Evolutionary conservation across 2,888 invertebrate genomes (phyloP), one percentile per base, ranked within the genome.

Genomic region (Xylophagus ater): DNA sequence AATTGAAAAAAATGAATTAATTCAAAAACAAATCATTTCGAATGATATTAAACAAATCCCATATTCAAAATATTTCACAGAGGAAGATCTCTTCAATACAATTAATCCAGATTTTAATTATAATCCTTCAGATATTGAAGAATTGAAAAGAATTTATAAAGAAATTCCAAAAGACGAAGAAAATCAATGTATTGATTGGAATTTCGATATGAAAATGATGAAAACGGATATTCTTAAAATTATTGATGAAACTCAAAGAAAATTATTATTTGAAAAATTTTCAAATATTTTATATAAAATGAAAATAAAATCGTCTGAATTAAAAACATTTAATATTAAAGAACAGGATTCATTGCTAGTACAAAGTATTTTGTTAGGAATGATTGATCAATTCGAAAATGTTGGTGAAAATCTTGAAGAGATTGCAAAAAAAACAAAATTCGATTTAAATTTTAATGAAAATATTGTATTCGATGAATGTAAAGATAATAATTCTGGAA

Each of bases 321-420:
- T 25, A 10, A 13, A 21, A 9, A 13, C 25, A 7, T n/a, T n/a
- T n/a, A 19, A 32, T 9, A 36, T 36, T n/a, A 34, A 39, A 4
- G 35, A 45, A 14, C 45, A 43, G 19, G 43, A 41, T 29, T 37
- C 34, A n/a, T 5, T 43, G 2, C 28, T 45, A 5, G 43, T 43
- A 10, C 35, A 32, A 32, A 41, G 25, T 17, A 34, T 41, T n/a
- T 18, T 45, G 2, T 19, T 37, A 9, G 14, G 23, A 10, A 23
- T 32, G 10, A 19, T 41, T 3, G 41, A 43, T n/a, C 33, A 35
- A 23, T 34, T 45, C 2, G 38, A 43, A 7, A 10, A 24, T 15
- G 17, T 30, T 4, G 36, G 28, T 5, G 9, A 19, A 3, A 15
- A 32, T 3, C 34, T 45, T 13, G 12, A 12, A 13, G 20, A 21